phyloP scores from a whole-genome alignment of 2,888 invertebrate genomes.

The Euproctis similis region DNA sequence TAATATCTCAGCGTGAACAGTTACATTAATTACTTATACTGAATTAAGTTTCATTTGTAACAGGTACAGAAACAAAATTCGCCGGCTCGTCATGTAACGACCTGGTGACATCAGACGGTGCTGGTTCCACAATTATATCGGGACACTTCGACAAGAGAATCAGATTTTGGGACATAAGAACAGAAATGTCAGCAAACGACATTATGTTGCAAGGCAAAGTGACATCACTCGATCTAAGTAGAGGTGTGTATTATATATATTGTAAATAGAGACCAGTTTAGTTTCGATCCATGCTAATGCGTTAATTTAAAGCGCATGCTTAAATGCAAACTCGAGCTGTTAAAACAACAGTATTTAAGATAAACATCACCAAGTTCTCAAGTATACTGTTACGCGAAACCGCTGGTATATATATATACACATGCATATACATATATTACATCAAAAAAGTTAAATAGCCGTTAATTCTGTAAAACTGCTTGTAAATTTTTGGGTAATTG shows the following conservation, averaged over 20 bases:
- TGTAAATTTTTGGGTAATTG: conserved; percentile 41
- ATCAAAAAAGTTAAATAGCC: conserved; percentile 20
- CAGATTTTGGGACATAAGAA: conserved; percentile 96
- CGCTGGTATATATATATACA: no score
- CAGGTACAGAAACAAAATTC: conserved; percentile 93
- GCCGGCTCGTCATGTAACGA: conserved; percentile 98
- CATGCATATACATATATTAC: no score
- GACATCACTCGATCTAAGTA: conserved; percentile 94
- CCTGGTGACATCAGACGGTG: conserved; percentile 91
- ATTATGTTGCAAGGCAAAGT: conserved; percentile 94
- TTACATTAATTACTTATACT: conserved; percentile 6
- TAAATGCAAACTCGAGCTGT: conserved; percentile 12
- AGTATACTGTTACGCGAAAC: conserved; percentile 15
- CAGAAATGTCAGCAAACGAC: conserved; percentile 89
- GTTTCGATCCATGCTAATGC: conserved; percentile 5
- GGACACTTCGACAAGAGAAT: conserved; percentile 99
- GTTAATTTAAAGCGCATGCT: conserved; percentile 6
- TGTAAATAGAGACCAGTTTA: conserved; percentile 1
- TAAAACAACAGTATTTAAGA: conserved; percentile 15
- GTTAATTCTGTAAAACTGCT: conserved; percentile 19
- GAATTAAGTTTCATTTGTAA: conserved; percentile 5
- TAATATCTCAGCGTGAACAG: conserved; percentile 4
- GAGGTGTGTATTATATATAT: conserved; percentile 76
- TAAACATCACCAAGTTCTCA: conserved; percentile 21
- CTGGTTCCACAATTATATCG: conserved; percentile 93